A percentile compares a stretch with the other conserved stretches of the same genome.
Conservation (phyloP, 1,140 invertebrate genomes). For the Phocides pigmalion region DNA sequence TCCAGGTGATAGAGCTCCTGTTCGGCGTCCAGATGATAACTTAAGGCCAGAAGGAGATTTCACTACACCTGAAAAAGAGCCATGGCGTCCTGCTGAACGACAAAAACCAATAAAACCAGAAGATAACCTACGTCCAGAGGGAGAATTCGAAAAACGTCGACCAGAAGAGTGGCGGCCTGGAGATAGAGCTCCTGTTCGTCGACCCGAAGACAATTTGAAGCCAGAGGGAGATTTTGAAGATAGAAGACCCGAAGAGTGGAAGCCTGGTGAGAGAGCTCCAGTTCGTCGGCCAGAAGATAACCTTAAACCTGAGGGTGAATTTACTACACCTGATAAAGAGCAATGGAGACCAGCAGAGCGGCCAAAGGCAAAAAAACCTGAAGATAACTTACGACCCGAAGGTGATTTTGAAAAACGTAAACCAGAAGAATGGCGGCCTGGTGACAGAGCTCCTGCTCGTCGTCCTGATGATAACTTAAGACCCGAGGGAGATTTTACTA, state of each 20-base stretch:
- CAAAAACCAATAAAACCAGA: conserved; percentile 78
- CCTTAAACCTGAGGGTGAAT: conserved; percentile 85
- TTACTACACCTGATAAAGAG: conserved; percentile 75
- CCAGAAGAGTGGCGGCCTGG: conserved; percentile 78
- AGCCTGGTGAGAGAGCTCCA: conserved; percentile 83
- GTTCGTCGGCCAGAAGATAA: conserved; percentile 85
- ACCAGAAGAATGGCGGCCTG: conserved; percentile 77
- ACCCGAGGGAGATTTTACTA: conserved; percentile 85
- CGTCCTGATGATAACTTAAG: conserved; percentile 85
- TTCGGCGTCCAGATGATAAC: conserved; percentile 85
- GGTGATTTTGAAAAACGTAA: conserved; percentile 84
- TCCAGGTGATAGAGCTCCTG: conserved; percentile 82
- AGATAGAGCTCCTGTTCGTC: conserved; percentile 74
- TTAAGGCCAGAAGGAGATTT: conserved; percentile 85
- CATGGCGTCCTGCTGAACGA: conserved; percentile 83
- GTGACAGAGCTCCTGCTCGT: conserved; percentile 82
- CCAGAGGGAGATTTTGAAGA: conserved; percentile 86
- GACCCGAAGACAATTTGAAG: conserved; percentile 84
- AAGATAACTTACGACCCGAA: conserved; percentile 85
- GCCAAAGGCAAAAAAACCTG: conserved; percentile 62
- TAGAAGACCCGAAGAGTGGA: conserved; percentile 72
- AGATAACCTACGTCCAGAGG: conserved; percentile 85
- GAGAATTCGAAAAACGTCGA: conserved; percentile 83
- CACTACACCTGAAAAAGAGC: conserved; percentile 76
- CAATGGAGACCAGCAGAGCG: conserved; percentile 78